Base-by-base conservation (phyloP, 2,888 invertebrate species). In the Agrotis puta region DNA sequence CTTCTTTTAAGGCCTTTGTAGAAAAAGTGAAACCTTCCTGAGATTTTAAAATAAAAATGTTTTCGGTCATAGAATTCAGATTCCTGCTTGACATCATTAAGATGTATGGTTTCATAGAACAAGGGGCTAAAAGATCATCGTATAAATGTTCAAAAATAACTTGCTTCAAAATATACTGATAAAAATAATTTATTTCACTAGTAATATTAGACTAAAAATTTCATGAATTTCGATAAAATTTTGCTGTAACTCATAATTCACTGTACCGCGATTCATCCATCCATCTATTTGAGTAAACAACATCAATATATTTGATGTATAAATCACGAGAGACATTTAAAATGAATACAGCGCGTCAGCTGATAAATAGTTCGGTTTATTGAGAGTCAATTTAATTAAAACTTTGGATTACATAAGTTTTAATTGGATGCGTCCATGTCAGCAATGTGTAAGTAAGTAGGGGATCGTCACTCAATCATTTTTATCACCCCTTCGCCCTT, bases 331-430 rank as follows among this genome's bases (percentile, higher is more conserved):
- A 71, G 71, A 74, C 75, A 69, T 82, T 76, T 66, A 72, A 72
- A 82, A 82, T 58, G 70, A 82, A 82, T 71, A 79, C 71, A 82
- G 47, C 66, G 82, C 74, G 72, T 64, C 71, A 72, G 72, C 81
- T 78, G 76, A 84, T 85, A 84, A 87, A 89, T 89, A 88, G 89
- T 88, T 73, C 71, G 79, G 83, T 88, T 88, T 87, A 86, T 88
- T 87, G 88, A 81, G 87, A 88, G 87, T 88, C 83, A 77, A 85
- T 87, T 88, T 89, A 87, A 90, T 90, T 90, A 89, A 89, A 90
- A 90, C 85, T 90, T 90, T 79, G 84, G 79, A 90, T 90, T 88
- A 88, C 85, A 76, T 76, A 88, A 90, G 90, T 90, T 90, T 90
- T 89, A 89, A 90, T 90, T 89, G 89, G 86, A 83, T 84, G 70